A percentile compares a stretch with the other conserved stretches of the same genome.
These are phyloP conservation scores for Arrhamphus sclerolepis DNA, from an alignment of 2,797 vertebrate species.

Conservation along the genomic window DNA sequence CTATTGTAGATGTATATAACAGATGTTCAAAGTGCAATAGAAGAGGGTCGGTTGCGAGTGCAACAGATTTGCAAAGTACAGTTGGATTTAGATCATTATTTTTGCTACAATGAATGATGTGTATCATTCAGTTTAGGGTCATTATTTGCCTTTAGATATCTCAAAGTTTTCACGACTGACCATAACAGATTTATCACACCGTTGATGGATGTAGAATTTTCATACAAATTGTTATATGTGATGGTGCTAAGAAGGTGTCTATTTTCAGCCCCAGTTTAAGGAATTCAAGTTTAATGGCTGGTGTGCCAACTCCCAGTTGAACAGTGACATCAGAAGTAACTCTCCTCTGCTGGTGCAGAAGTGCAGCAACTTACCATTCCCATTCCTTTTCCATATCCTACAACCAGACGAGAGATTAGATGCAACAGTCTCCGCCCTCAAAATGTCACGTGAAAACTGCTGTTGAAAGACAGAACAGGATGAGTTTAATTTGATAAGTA, in stretches of 20 bases:
- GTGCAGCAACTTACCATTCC: not conserved
- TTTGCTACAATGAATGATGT: not conserved
- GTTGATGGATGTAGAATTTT: no score
- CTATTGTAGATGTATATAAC: constrained; percentile 45
- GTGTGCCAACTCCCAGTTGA: not conserved
- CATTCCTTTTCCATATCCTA: not conserved
- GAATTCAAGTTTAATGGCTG: no score
- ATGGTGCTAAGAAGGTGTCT: no score
- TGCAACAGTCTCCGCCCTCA: no score
- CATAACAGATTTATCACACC: no score
- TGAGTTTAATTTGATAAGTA: no score
- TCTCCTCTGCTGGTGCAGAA: not conserved
- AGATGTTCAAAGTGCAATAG: not conserved
- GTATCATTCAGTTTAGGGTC: not conserved
- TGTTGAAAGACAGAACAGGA: no score
- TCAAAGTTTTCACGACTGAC: not conserved
- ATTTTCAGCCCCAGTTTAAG: no score
- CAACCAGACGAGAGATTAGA: not conserved
- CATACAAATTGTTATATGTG: no score
- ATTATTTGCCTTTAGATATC: not conserved
- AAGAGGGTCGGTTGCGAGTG: constrained; percentile 21
- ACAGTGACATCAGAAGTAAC: not conserved
- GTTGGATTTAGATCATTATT: not conserved
- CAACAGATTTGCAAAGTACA: constrained; percentile 8
- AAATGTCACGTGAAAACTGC: no score